Conservation (phyloP, 2,797 vertebrate genomes). For the Sebastes dallii region DNA sequence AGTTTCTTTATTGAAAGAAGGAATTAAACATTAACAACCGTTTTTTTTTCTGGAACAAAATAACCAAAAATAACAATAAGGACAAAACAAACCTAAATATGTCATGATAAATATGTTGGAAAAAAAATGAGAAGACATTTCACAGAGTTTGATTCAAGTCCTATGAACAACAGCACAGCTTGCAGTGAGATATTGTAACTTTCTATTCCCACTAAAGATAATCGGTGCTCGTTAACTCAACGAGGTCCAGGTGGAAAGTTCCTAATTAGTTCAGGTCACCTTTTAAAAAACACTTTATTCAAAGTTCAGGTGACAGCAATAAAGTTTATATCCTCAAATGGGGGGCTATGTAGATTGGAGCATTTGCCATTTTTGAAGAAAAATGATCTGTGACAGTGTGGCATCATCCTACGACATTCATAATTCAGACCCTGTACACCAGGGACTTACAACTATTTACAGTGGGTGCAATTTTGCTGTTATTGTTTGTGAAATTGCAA, state of each 20-base stretch:
- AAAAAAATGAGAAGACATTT: neutral
- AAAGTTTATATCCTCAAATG: neutral
- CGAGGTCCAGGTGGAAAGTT: neutral
- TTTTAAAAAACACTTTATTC: neutral
- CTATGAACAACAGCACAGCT: neutral
- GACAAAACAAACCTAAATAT: neutral
- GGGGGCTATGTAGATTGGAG: neutral
- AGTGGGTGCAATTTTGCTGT: neutral
- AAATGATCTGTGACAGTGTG: neutral
- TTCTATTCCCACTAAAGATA: neutral
- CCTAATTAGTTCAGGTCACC: neutral
- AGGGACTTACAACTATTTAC: neutral
- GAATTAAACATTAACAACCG: neutral
- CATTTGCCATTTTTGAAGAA: neutral
- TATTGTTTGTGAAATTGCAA: neutral
- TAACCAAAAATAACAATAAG: neutral
- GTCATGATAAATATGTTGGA: neutral
- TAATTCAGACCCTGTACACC: neutral
- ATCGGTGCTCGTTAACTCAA: neutral
- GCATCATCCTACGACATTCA: neutral
- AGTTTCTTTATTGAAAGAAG: neutral
- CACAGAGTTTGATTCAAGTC: neutral
- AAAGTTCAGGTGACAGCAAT: neutral
- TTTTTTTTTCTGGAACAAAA: neutral
- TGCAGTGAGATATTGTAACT: neutral